These are phyloP conservation scores for Cherax destructor DNA, from an alignment of 1,140 invertebrate genomes.

Conservation along the genomic window DNA sequence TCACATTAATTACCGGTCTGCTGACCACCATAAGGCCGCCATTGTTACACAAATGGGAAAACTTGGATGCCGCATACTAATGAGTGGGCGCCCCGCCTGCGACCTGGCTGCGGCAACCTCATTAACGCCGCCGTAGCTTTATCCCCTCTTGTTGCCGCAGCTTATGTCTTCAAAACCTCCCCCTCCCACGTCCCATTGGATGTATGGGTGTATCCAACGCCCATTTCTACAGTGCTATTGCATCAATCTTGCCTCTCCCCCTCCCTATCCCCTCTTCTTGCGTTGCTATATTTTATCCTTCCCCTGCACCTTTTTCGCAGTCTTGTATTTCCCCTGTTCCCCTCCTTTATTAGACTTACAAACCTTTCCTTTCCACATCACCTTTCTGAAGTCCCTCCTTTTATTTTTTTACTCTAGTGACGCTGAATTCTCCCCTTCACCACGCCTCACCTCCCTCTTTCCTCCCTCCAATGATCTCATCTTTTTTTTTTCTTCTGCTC, in stretches of 20 bases:
- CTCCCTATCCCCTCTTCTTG: background rate
- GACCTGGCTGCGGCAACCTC: background rate
- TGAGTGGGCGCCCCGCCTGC: background rate
- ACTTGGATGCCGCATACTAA: background rate
- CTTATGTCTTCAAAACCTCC: background rate
- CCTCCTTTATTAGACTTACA: background rate
- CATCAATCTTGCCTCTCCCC: background rate
- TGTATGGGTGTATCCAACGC: no score
- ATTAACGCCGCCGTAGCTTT: background rate
- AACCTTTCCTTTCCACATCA: background rate
- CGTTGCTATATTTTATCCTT: background rate
- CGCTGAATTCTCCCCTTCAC: no score
- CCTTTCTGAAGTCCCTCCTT: no score
- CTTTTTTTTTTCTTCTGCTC: no score
- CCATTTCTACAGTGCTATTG: background rate
- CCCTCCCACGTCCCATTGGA: background rate
- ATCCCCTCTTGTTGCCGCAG: background rate
- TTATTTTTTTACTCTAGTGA: no score
- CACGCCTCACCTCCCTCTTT: no score
- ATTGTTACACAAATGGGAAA: constrained; percentile 44
- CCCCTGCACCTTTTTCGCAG: background rate
- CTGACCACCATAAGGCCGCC: background rate
- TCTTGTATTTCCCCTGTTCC: background rate
- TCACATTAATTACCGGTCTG: constrained; percentile 2
- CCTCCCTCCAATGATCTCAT: no score